These are phyloP conservation scores for Circaetus cinerascens DNA, from an alignment of 2,113 vertebrate genomes.

Conservation along the genomic window DNA sequence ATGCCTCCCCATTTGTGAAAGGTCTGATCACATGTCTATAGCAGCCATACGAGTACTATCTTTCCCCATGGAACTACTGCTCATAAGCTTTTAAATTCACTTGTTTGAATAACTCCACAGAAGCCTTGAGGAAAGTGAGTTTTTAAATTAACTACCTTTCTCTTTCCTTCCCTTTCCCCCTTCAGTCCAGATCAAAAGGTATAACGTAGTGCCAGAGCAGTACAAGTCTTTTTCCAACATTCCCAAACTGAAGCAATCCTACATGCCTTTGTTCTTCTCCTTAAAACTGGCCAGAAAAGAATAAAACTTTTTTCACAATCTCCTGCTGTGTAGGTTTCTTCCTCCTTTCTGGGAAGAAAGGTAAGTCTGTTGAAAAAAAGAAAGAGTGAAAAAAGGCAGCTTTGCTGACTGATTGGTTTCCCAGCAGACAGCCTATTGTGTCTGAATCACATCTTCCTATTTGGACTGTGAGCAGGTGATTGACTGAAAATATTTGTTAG, in stretches of 20 bases:
- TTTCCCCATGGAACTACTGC: background rate
- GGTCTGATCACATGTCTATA: background rate
- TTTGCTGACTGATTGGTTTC: slow-evolving; percentile 38
- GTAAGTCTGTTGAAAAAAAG: background rate
- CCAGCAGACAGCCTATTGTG: background rate
- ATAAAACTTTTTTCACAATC: background rate
- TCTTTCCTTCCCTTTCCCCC: background rate
- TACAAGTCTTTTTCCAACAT: background rate
- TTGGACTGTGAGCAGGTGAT: slow-evolving; percentile 24
- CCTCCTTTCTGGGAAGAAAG: slow-evolving; percentile 35
- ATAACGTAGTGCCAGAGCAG: slow-evolving; percentile 1
- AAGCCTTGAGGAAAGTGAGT: slow-evolving; percentile 11
- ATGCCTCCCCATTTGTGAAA: background rate
- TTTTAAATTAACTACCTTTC: slow-evolving; percentile 45
- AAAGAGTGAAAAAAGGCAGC: slow-evolving; percentile 5
- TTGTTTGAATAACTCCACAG: background rate
- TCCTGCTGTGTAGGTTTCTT: background rate
- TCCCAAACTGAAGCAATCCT: slow-evolving; percentile 17
- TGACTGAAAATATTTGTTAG: slow-evolving; percentile 52
- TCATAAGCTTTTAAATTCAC: background rate
- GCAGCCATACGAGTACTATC: background rate
- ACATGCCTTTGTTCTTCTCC: slow-evolving; percentile 15
- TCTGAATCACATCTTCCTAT: slow-evolving; percentile 34
- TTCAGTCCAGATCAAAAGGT: slow-evolving; percentile 30
- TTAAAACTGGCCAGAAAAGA: slow-evolving; percentile 48